Evolutionary conservation across 2,888 invertebrate species (phyloP).

Genomic region (Meganola albula): DNA sequence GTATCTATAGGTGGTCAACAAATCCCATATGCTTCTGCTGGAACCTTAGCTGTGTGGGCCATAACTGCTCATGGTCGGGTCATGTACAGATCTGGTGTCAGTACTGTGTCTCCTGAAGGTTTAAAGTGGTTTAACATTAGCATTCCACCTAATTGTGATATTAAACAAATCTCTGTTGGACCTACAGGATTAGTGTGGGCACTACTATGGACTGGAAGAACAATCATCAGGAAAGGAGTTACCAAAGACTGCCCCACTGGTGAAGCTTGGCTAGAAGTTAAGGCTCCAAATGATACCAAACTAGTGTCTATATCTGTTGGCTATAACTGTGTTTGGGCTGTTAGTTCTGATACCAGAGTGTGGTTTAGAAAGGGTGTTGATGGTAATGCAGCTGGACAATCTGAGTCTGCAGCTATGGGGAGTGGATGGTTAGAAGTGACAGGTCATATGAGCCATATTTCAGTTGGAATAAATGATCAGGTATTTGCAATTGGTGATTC

Average conservation of each 20-base stretch:
- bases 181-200: conserved; percentile 93
- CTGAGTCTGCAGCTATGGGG: conserved; percentile 87
- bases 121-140: conserved; percentile 88
- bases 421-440: conserved; percentile 94
- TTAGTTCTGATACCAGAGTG: conserved; percentile 88
- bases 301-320: conserved; percentile 90
- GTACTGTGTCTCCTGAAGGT: conserved; percentile 90
- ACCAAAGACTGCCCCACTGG: conserved; percentile 85
- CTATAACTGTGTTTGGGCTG: conserved; percentile 85
- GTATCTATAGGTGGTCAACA: conserved; percentile 91
- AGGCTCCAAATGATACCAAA: conserved; percentile 82
- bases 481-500: conserved; percentile 90
- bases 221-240: conserved; percentile 89
- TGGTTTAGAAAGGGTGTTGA: conserved; percentile 90
- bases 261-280: conserved; percentile 88
- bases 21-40: conserved; percentile 86
- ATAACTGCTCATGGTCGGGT: conserved; percentile 94
- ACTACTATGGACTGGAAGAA: conserved; percentile 88
- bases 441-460: conserved; percentile 88
- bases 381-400: conserved; percentile 82
- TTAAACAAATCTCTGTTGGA: conserved; percentile 90
- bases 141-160: conserved; percentile 87
- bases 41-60: conserved; percentile 92
- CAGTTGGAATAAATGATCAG: conserved; percentile 93
- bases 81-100: conserved; percentile 91